A percentile compares a stretch with the other conserved stretches of the same genome.
phyloP scores from a whole-genome alignment of 2,797 vertebrate species.

The Morus bassanus region DNA sequence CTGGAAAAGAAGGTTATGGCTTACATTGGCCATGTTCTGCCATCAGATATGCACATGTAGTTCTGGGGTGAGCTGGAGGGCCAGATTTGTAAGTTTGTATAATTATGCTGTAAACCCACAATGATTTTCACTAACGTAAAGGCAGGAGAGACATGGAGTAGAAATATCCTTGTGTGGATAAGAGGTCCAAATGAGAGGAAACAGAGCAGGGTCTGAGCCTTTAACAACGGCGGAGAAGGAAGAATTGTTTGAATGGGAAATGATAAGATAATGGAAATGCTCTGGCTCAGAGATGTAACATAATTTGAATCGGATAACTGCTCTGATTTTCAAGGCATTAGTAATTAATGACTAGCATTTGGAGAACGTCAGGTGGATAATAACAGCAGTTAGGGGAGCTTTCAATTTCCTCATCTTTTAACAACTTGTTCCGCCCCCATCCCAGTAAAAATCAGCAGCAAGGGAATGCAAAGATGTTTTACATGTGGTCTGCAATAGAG shows the following conservation, averaged over 20 bases:
- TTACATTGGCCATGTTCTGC: not conserved
- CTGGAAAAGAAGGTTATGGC: not conserved
- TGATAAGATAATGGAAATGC: not conserved
- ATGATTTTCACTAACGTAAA: not conserved
- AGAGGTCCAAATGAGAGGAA: not conserved
- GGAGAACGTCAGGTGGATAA: conserved; percentile 39
- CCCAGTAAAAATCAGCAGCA: not conserved
- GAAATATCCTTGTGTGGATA: not conserved
- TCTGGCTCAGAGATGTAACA: not conserved
- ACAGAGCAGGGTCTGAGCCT: not conserved
- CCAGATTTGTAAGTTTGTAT: not conserved
- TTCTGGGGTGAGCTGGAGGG: not conserved
- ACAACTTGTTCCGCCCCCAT: not conserved
- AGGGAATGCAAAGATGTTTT: conserved; percentile 2
- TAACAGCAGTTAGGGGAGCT: conserved; percentile 22
- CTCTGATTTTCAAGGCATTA: conserved; percentile 24
- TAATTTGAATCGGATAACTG: conserved; percentile 5
- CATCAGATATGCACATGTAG: not conserved
- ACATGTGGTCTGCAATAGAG: not conserved
- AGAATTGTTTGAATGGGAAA: conserved; percentile 10
- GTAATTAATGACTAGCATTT: conserved; percentile 48
- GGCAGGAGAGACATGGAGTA: not conserved
- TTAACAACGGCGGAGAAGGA: not conserved
- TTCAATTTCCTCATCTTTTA: conserved; percentile 51
- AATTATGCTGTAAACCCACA: not conserved